phyloP scores from a whole-genome alignment of 2,888 invertebrate species.

The Drosophila aldrichi region DNA sequence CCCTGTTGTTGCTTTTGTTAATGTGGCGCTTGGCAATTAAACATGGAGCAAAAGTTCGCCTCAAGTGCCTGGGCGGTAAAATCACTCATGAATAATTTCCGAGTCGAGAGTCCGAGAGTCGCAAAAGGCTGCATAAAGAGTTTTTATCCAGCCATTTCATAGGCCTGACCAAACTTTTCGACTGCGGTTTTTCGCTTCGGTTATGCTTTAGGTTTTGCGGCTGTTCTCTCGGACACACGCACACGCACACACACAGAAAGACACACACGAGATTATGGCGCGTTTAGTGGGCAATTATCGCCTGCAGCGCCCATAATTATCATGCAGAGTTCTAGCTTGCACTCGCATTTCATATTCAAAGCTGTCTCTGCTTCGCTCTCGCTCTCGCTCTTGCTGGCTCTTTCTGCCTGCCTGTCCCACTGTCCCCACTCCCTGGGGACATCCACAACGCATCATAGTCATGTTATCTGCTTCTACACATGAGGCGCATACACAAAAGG shows the following conservation, averaged over 20 bases:
- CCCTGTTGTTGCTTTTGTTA: constrained; percentile 24
- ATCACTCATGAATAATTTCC: constrained; percentile 64
- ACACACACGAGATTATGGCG: constrained; percentile 61
- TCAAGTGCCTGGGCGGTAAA: constrained; percentile 31
- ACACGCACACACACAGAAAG: constrained; percentile 6
- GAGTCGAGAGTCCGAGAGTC: constrained; percentile 33
- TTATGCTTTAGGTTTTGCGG: constrained; percentile 55
- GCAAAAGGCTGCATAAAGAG: constrained; percentile 39
- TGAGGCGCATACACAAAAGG: constrained; percentile 65
- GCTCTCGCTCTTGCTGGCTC: neutral
- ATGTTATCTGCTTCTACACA: constrained; percentile 73
- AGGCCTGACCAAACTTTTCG: constrained; percentile 50
- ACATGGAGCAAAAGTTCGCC: constrained; percentile 56
- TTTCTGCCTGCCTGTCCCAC: neutral
- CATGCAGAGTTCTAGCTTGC: constrained; percentile 68
- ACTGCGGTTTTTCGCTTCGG: constrained; percentile 45
- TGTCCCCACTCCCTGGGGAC: constrained; percentile 5
- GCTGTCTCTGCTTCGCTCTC: constrained; percentile 23
- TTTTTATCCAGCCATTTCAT: constrained; percentile 27
- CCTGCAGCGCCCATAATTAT: constrained; percentile 78
- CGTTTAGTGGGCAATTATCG: constrained; percentile 79
- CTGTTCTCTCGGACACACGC: constrained; percentile 16
- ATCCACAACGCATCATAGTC: constrained; percentile 39
- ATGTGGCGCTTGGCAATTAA: constrained; percentile 66
- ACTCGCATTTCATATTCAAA: constrained; percentile 73